phyloP scores from a whole-genome alignment of 1,140 invertebrate species.

The Proctacanthus coquilletti region DNA sequence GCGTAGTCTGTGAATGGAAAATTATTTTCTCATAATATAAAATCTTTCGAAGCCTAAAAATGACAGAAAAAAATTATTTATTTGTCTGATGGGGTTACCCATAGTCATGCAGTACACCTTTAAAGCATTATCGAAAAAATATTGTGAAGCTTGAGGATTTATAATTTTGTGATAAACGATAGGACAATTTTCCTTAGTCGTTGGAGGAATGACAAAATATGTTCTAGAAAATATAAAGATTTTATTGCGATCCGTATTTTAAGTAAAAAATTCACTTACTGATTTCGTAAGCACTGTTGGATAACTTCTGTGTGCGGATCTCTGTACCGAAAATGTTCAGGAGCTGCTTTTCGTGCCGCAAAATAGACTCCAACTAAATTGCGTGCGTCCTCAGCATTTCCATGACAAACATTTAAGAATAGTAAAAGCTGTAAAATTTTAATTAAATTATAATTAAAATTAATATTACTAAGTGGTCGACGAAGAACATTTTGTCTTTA shows the following conservation, averaged over 20 bases:
- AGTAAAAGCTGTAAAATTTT: conserved; percentile 34
- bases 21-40: neutral
- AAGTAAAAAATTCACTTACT: conserved; percentile 2
- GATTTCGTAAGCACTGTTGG: conserved; percentile 11
- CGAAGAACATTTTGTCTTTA: no score
- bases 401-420: conserved; percentile 40
- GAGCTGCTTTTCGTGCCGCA: conserved; percentile 33
- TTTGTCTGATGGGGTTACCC: conserved; percentile 1
- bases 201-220: conserved; percentile 6
- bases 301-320: conserved; percentile 19
- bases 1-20: conserved; percentile 31
- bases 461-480: no score
- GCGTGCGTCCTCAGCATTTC: conserved; percentile 35
- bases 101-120: conserved; percentile 8
- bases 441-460: no score
- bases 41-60: neutral
- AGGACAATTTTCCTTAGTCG: neutral
- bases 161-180: conserved; percentile 4
- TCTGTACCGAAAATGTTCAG: conserved; percentile 41
- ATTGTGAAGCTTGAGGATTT: conserved; percentile 5
- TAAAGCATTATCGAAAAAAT: conserved; percentile 6
- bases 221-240: conserved; percentile 1
- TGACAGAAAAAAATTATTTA: neutral
- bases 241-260: neutral
- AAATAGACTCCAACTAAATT: conserved; percentile 44